Evolutionary conservation across 2,113 vertebrate genomes (phyloP), one percentile per base, ranked within the genome.

Genomic region (Eudorcas thomsonii): DNA sequence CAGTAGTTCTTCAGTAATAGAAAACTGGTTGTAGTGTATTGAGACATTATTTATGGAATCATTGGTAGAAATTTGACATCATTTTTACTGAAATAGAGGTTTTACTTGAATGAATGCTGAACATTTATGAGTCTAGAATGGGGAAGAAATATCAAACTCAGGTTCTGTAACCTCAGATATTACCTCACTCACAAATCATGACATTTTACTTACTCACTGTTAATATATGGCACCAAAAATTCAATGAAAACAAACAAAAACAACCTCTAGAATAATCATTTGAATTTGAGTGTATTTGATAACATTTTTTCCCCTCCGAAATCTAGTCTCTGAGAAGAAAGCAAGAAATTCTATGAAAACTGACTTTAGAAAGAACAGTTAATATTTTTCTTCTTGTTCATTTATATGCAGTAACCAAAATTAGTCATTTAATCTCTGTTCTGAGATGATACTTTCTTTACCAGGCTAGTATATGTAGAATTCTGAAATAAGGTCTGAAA

Each of bases 401-500:
- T 71, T 97, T 89, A 36, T 57, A 52, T 81, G 19, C 54, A 55
- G 1, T 81, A 78, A 74, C 30, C 25, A 64, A 26, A 86, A 55
- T 33, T 91, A 39, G 15, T 83, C 33, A 78, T 54, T 93, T 87
- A 91, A 45, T 67, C 55, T 60, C 11, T 12, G 25, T 85, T 57
- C 5, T 90, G 62, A 95, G 45, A 86, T 96, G 50, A 80, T 33
- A 2, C 8, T 52, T 82, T 88, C 54, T 90, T 71, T 45, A 59
- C 4, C 45, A 80, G 54, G 30, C 15, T 55, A 39, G 57, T 89
- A 36, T 36, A 28, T 54, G 17, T 67, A 80, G 14, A 62, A 84
- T 82, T 92, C 50, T 77, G 52, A 96, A 96, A 87, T 26, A 55
- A 82, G 26, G 10, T 77, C 64, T 95, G 55, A 96, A 94, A 92